Evolutionary conservation across 2,888 invertebrate genomes (phyloP), one percentile per base, ranked within the genome.

Genomic region (Aleiodes alternator): DNA sequence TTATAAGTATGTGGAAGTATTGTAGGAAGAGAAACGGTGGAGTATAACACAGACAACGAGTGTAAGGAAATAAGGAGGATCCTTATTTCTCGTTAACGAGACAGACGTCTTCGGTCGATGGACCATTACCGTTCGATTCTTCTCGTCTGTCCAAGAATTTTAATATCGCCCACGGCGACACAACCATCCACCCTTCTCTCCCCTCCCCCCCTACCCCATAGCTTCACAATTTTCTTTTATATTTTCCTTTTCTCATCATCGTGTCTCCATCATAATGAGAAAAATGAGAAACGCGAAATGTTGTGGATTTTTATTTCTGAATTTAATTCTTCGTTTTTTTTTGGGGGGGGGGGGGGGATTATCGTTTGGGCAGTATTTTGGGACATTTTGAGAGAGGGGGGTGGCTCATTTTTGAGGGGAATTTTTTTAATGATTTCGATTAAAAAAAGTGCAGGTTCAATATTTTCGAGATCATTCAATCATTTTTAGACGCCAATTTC

Each of bases 81-180:
- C n/a, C 56, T 71, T 71, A 48, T 56, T 55, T 57, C 59, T 31
- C 50, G 71, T 59, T 73, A 73, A 68, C 68, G 68, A 68, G 57
- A 73, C 43, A 68, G 72, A 12, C 64, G 55, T 69, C 12, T 9
- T 43, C 55, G 23, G 57, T 73, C 56, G 68, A 34, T 71, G 59
- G 51, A 61, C 68, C 73, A 73, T 73, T 68, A 73, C 14, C 61
- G 68, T 73, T 73, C 73, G 57, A 73, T 73, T 73, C 50, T 50
- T 73, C 68, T 53, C 23, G 34, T 68, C 57, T 68, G 66, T 73
- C 73, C 73, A 56, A 56, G 66, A 66, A 66, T 68, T 69, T 68
- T 69, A 73, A 73, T 73, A 68, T 73, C 16, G 57, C 73, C 68
- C 34, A 12, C 9, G 57, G 29, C 56, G 48, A 73, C 59, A 61